phyloP scores from a whole-genome alignment of 2,888 invertebrate species.

The Harpagoxenus sublaevis region DNA sequence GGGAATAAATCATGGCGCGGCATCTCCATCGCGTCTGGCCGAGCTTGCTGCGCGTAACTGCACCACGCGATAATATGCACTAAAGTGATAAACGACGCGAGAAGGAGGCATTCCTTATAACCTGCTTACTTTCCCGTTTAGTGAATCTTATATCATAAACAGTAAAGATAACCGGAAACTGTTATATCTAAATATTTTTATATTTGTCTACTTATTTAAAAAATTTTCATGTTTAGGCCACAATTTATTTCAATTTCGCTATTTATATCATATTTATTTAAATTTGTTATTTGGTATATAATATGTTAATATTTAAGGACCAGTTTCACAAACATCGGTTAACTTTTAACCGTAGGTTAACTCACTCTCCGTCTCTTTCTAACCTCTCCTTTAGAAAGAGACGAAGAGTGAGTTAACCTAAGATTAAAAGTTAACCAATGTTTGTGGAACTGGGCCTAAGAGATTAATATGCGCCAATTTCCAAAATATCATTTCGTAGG shows the following conservation, averaged over 20 bases:
- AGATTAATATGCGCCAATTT: not conserved
- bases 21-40: constrained; percentile 15
- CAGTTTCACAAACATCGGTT: too few relatives aligned
- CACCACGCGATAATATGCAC: constrained; percentile 25
- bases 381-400: too few relatives aligned
- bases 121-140: not conserved
- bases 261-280: not conserved
- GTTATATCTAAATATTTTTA: not conserved
- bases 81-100: constrained; percentile 15
- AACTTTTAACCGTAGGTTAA: too few relatives aligned
- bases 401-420: too few relatives aligned
- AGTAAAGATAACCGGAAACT: too few relatives aligned
- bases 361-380: too few relatives aligned
- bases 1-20: constrained; percentile 60
- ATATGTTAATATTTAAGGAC: too few relatives aligned
- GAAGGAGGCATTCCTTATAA: not conserved
- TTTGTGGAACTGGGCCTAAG: too few relatives aligned
- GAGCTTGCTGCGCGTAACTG: not conserved
- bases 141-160: constrained; percentile 6
- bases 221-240: not conserved
- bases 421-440: too few relatives aligned
- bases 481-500: not conserved
- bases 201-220: not conserved
- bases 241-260: not conserved
- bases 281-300: not conserved